A percentile compares a stretch with the other conserved stretches of the same genome.
These are phyloP conservation scores for Dufourea novaeangliae DNA, from an alignment of 1,140 invertebrate genomes.

Conservation along the genomic window DNA sequence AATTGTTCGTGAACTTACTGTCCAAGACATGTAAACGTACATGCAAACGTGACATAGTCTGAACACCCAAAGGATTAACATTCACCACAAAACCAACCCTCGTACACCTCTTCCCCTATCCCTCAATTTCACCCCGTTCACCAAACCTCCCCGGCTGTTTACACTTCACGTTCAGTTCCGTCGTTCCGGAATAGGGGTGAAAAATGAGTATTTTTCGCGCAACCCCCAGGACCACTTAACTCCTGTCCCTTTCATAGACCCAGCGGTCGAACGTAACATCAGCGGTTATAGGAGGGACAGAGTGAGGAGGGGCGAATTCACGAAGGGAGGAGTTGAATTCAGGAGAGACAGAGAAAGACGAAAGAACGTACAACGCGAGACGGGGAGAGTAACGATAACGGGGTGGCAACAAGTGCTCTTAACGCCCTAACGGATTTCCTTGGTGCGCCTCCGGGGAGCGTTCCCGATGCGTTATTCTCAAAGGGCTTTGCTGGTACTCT, in stretches of 20 bases:
- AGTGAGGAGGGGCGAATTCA: not conserved
- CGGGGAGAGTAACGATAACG: conserved; percentile 59
- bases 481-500: conserved; percentile 22
- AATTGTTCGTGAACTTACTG: too few relatives aligned
- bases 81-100: not conserved
- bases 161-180: not conserved
- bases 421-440: conserved; percentile 56
- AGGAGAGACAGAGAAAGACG: not conserved
- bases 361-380: conserved; percentile 2
- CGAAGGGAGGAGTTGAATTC: not conserved
- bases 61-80: too few relatives aligned
- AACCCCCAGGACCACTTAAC: conserved; percentile 6
- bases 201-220: not conserved
- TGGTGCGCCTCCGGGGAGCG: conserved; percentile 26
- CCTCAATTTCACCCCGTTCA: not conserved
- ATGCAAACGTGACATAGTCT: too few relatives aligned
- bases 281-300: not conserved
- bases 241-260: conserved; percentile 3
- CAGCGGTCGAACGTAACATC: not conserved
- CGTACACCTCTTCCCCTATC: not conserved
- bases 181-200: not conserved
- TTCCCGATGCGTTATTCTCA: conserved; percentile 47
- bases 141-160: not conserved
- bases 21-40: too few relatives aligned
- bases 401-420: conserved; percentile 62